Conservation (phyloP, 1,140 invertebrate genomes). For the Elymnias hypermnestra region DNA sequence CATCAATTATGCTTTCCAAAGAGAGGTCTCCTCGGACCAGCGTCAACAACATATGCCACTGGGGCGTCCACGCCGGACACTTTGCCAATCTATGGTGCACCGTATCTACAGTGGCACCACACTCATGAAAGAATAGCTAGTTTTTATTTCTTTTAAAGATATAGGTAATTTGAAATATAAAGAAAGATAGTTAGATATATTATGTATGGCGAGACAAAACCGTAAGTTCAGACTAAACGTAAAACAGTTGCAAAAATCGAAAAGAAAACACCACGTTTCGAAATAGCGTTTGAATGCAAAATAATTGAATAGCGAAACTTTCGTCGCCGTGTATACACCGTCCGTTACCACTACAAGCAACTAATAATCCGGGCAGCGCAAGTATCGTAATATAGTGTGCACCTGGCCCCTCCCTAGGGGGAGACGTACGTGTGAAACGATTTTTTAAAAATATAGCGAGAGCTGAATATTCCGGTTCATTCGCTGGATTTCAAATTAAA, state of each 20-base stretch:
- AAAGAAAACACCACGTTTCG: constrained; percentile 3
- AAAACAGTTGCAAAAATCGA: constrained; percentile 8
- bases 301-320: constrained; percentile 7
- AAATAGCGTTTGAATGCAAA: constrained; percentile 10
- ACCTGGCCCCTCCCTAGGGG: constrained; percentile 17
- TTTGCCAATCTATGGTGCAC: no score
- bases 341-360: constrained; percentile 25
- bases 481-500: constrained; percentile 16
- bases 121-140: no score
- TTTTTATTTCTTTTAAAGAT: no score
- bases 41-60: no score
- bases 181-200: no score
- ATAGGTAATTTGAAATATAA: no score
- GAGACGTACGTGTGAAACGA: constrained; percentile 40
- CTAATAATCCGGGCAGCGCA: constrained; percentile 20
- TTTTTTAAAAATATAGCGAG: constrained; percentile 36
- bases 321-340: constrained; percentile 6
- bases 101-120: no score
- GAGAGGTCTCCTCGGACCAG: no score
- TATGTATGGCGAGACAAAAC: no score
- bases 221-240: constrained; percentile 8
- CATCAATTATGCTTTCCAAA: no score
- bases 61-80: no score
- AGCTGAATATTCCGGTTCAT: constrained; percentile 10
- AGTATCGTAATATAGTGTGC: constrained; percentile 21